phyloP scores from a whole-genome alignment of 1,140 invertebrate species.

The Caerostris darwini region DNA sequence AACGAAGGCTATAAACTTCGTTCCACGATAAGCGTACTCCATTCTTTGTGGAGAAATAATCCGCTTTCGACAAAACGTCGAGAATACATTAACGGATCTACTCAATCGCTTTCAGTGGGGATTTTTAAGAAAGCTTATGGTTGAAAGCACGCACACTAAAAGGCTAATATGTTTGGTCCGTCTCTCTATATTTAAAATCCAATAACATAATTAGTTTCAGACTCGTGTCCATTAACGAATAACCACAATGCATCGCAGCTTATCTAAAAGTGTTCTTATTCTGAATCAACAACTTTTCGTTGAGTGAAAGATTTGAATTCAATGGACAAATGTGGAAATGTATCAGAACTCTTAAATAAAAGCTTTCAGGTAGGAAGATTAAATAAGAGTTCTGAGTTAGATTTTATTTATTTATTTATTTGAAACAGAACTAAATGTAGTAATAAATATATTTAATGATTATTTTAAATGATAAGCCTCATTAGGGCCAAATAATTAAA shows the following conservation, averaged over 20 bases:
- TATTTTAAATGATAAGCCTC: too few relatives aligned
- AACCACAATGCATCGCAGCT: not conserved
- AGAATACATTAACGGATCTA: slow-evolving; percentile 2
- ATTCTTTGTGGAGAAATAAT: not conserved
- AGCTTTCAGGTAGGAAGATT: not conserved
- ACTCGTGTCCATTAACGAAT: not conserved
- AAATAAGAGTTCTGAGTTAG: too few relatives aligned
- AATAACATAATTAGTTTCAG: slow-evolving; percentile 8
- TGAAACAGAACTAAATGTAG: too few relatives aligned
- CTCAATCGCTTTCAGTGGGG: not conserved
- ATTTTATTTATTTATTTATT: too few relatives aligned
- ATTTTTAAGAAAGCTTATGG: not conserved
- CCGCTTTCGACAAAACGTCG: not conserved
- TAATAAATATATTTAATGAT: too few relatives aligned
- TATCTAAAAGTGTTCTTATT: not conserved
- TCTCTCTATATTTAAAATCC: not conserved
- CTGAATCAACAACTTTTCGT: too few relatives aligned
- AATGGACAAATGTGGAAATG: too few relatives aligned
- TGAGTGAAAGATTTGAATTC: not conserved
- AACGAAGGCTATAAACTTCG: not conserved
- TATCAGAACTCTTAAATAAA: not conserved
- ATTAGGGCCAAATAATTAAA: too few relatives aligned
- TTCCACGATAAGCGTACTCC: not conserved
- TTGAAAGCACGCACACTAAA: not conserved
- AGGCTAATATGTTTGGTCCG: not conserved